phyloP scores from a whole-genome alignment of 2,113 vertebrate species.

The Gila orcuttii region DNA sequence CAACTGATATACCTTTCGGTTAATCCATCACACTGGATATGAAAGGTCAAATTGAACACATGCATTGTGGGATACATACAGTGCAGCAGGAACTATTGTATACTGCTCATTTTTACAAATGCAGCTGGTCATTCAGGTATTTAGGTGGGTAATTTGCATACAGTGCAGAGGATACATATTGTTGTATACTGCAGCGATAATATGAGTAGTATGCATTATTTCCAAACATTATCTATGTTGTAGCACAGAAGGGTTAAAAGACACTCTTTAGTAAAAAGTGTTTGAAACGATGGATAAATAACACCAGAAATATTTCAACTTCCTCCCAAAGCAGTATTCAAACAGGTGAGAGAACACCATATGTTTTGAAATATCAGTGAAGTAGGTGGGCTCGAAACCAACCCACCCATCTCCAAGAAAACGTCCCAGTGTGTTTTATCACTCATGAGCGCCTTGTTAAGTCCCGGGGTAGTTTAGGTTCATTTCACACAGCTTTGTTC shows the following conservation, averaged over 20 bases:
- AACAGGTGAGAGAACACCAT: neutral
- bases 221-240: neutral
- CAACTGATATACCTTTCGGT: neutral
- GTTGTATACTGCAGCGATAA: neutral
- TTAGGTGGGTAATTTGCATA: neutral
- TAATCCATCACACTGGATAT: constrained; percentile 7
- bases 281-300: neutral
- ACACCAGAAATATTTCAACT: neutral
- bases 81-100: neutral
- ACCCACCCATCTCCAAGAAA: constrained; percentile 28
- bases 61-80: neutral
- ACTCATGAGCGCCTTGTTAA: constrained; percentile 55
- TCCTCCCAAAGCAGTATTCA: neutral
- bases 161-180: neutral
- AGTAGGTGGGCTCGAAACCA: constrained; percentile 27
- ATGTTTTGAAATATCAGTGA: neutral
- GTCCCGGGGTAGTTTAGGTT: constrained; percentile 56
- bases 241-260: neutral
- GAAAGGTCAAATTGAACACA: neutral
- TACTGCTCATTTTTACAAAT: neutral
- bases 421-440: constrained; percentile 50
- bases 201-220: neutral
- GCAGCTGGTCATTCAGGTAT: neutral
- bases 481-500: constrained; percentile 55
- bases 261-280: neutral